phyloP scores from a whole-genome alignment of 2,113 vertebrate species.

The Junco hyemalis region DNA sequence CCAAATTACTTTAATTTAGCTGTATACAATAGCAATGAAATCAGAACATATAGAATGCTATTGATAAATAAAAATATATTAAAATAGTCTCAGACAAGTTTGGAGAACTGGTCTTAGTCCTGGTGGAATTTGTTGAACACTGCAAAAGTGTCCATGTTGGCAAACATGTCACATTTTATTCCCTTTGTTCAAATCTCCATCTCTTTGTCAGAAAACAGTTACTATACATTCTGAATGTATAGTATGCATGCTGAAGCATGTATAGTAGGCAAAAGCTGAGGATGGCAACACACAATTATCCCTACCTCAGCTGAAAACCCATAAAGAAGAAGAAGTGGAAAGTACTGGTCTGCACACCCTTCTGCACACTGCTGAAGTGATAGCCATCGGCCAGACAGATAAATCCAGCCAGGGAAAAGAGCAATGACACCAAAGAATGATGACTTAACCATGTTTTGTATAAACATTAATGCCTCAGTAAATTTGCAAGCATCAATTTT shows the following conservation, averaged over 20 bases:
- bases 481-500: not conserved
- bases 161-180: not conserved
- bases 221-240: not conserved
- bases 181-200: not conserved
- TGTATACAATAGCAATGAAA: not conserved
- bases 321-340: not conserved
- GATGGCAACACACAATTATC: not conserved
- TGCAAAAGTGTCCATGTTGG: not conserved
- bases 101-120: not conserved
- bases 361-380: not conserved
- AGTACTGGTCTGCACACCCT: accelerated
- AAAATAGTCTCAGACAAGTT: not conserved
- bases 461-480: not conserved
- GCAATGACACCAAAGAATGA: not conserved
- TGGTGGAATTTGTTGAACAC: not conserved
- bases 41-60: not conserved
- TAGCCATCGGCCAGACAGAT: not conserved
- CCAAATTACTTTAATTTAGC: not conserved
- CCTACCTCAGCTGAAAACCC: not conserved
- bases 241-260: not conserved
- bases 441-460: not conserved
- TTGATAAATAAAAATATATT: not conserved
- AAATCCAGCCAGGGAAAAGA: not conserved
- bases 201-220: not conserved
- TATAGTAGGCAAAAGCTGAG: not conserved